Evolutionary conservation across 1,140 invertebrate genomes (phyloP).

Genomic region (Leptopilina boulardi): DNA sequence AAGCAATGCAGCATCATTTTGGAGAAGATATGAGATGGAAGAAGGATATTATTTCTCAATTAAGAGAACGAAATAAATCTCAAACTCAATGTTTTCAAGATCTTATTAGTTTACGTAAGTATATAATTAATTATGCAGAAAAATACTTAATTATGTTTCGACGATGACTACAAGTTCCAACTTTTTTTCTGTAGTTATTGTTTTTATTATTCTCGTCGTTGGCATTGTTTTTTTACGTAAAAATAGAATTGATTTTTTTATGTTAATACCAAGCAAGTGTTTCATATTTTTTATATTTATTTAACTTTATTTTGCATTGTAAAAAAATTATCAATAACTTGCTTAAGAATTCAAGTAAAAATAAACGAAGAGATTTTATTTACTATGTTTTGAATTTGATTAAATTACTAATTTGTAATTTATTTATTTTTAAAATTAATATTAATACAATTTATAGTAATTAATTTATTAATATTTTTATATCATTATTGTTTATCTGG

Average conservation of each 20-base stretch:
- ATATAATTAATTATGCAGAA: constrained; percentile 46
- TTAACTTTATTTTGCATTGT: no score
- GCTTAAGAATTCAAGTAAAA: no score
- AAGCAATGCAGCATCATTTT: constrained; percentile 51
- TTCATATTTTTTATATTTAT: no score
- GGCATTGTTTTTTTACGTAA: no score
- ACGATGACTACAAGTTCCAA: background rate
- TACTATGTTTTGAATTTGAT: background rate
- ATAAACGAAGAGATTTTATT: no score
- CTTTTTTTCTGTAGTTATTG: background rate
- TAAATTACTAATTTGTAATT: background rate
- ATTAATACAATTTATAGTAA: no score
- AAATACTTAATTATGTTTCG: no score
- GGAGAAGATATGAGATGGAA: constrained; percentile 76
- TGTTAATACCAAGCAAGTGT: no score
- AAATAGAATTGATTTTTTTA: no score
- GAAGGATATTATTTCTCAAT: constrained; percentile 76
- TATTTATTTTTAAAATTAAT: no score
- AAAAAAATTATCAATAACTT: no score
- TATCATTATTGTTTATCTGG: background rate
- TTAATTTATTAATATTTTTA: background rate
- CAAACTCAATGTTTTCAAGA: constrained; percentile 80
- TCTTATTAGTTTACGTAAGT: constrained; percentile 80
- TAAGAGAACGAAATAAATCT: constrained; percentile 78
- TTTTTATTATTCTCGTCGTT: no score